Evolutionary conservation across 2,888 invertebrate species (phyloP).

Genomic region (Ernsta delagoae): DNA sequence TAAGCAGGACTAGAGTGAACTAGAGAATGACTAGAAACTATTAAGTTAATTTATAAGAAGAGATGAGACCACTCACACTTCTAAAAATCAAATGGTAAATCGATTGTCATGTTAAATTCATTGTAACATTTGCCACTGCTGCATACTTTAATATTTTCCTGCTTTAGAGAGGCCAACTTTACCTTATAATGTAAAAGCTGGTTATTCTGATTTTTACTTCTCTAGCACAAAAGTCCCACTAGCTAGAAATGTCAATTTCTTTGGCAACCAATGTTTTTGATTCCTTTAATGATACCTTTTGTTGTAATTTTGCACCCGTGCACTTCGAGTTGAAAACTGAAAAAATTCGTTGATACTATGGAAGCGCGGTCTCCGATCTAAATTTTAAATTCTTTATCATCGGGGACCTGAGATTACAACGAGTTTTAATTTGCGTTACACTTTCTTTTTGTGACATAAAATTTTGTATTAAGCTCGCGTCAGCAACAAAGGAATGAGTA

Average conservation of each 20-base stretch:
- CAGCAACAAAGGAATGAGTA: slow-evolving; percentile 81
- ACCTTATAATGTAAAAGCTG: no score
- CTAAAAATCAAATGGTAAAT: no score
- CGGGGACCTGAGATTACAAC: slow-evolving; percentile 60
- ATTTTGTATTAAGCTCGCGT: slow-evolving; percentile 70
- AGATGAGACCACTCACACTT: no score
- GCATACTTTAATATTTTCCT: no score
- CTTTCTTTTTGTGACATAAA: slow-evolving; percentile 76
- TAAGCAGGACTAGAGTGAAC: no score
- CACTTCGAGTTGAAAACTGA: not conserved
- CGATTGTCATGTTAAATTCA: no score
- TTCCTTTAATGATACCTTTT: not conserved
- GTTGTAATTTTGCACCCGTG: not conserved
- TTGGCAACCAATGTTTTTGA: not conserved
- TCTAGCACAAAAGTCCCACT: not conserved
- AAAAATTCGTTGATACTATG: slow-evolving; percentile 20
- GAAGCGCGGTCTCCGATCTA: slow-evolving; percentile 36
- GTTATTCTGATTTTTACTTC: not conserved
- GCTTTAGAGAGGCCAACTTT: no score
- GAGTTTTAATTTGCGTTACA: slow-evolving; percentile 75
- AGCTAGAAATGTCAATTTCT: not conserved
- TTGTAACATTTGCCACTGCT: no score
- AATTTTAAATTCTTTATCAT: slow-evolving; percentile 45
- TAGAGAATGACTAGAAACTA: no score
- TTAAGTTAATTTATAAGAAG: no score